phyloP scores from a whole-genome alignment of 2,797 vertebrate species.

The Denticeps clupeoides region DNA sequence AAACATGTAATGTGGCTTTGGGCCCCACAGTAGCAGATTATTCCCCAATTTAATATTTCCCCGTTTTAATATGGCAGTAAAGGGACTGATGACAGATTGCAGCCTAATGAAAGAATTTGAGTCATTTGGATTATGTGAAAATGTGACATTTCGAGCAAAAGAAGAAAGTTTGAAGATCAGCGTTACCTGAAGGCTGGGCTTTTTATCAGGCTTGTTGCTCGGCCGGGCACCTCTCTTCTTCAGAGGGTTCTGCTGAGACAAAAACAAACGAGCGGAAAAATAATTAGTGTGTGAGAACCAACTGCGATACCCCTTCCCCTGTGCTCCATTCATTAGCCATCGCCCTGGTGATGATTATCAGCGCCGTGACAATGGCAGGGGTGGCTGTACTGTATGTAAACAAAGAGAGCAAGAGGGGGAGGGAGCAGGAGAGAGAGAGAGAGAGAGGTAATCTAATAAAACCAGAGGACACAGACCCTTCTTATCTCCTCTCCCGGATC shows the following conservation, averaged over 20 bases:
- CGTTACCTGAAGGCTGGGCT: background rate
- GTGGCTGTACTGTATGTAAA: constrained; percentile 12
- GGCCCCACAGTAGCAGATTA: too few species aligned
- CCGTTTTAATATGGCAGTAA: too few species aligned
- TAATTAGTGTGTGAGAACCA: constrained; percentile 7
- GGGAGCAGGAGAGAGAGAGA: background rate
- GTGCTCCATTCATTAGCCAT: background rate
- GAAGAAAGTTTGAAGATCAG: too few species aligned
- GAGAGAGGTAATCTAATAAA: constrained; percentile 3
- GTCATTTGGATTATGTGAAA: too few species aligned
- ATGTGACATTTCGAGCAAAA: too few species aligned
- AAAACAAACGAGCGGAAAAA: constrained; percentile 17
- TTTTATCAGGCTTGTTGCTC: constrained; percentile 61
- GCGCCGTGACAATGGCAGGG: constrained; percentile 11
- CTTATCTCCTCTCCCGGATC: background rate
- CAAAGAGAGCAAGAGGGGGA: background rate
- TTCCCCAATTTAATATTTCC: too few species aligned
- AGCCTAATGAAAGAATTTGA: too few species aligned
- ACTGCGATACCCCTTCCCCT: background rate
- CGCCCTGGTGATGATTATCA: constrained; percentile 22
- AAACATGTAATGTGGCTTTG: background rate
- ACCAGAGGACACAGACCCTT: constrained; percentile 1
- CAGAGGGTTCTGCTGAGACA: constrained; percentile 71
- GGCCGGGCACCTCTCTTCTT: constrained; percentile 83
- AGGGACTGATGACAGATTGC: too few species aligned